These are phyloP conservation scores for Drosophila teissieri DNA, from an alignment of 1,140 invertebrate genomes.

Conservation along the genomic window DNA sequence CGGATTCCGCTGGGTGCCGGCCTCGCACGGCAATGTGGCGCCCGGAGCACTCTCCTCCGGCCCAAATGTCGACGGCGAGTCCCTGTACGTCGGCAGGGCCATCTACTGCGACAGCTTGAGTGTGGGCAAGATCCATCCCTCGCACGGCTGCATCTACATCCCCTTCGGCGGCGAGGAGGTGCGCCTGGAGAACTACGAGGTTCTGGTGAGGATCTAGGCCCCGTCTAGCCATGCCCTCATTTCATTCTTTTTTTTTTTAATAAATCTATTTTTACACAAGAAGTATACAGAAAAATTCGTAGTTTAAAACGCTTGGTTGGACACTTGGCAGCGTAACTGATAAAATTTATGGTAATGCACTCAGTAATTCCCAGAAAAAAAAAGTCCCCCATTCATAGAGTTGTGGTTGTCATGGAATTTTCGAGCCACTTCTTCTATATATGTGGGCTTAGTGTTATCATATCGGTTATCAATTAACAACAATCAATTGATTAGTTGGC, in stretches of 20 bases:
- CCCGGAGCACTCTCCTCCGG: constrained; percentile 87
- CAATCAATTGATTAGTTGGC: background rate
- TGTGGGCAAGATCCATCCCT: constrained; percentile 87
- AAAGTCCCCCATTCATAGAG: background rate
- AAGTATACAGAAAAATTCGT: background rate
- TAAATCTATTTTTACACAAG: background rate
- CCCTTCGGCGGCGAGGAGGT: constrained; percentile 88
- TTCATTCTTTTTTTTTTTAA: background rate
- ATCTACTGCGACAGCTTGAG: constrained; percentile 86
- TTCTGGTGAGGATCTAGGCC: constrained; percentile 66
- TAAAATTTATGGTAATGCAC: background rate
- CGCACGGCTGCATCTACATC: constrained; percentile 87
- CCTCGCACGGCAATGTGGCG: constrained; percentile 86
- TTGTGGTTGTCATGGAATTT: constrained; percentile 1
- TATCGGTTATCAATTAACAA: constrained; percentile 27
- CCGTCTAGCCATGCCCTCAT: too few relatives aligned
- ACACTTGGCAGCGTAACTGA: background rate
- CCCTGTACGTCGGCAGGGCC: constrained; percentile 87
- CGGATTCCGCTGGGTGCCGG: constrained; percentile 85
- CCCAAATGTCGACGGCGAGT: constrained; percentile 86
- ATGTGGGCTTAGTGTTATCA: constrained; percentile 6
- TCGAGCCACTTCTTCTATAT: constrained; percentile 7
- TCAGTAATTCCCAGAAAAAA: background rate
- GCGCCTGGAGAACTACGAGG: constrained; percentile 86
- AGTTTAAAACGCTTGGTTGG: background rate